Base-by-base conservation (phyloP, 2,888 invertebrate genomes). In the Nasonovia ribisnigri region DNA sequence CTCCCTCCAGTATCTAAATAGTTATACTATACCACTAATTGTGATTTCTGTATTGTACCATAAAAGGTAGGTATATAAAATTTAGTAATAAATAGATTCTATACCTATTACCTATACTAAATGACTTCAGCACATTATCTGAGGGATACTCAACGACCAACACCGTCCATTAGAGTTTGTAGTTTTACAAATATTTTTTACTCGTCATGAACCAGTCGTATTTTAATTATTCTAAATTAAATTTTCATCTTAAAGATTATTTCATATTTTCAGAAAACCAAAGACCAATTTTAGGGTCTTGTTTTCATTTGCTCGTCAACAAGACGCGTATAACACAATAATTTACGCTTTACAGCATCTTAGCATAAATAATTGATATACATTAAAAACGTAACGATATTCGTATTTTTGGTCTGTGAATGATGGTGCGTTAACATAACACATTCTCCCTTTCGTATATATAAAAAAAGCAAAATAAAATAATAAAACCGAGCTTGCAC, bases 401-500 rank as follows among this genome's bases (percentile, higher is more conserved):
- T 67, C n/a, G 46, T 46, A 86, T 43, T 29, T 86, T 86, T 29
- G 86, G 24, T 11, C 46, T 13, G 43, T 84, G 67, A 67, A 67
- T 67, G 67, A 67, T 67, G 24, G 42, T 42, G 16, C 60, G 16
- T 46, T 20, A 90, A 90, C 46, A n/a, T 46, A 46, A 67, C 46
- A n/a, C 90, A 46, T 90, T 26, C n/a, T 24, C 67, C 24, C 48
- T 16, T 10, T 57, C 67, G 13, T 13, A 42, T 42, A 54, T 24
- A 54, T 88, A 57, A n/a, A 57, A 86, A 84, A 48, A 48, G 26
- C 13, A 42, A 92, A 89, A 89, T 84, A 93, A 86, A 93, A 90
- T 93, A 93, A 93, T 90, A 93, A 93, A 86, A 93, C 48, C 67
- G 4, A 48, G 46, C 46, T 57, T 16, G 57, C 90, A 46, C 90